A percentile compares a stretch with the other conserved stretches of the same genome.
Conservation (phyloP, 2,797 vertebrate species). For the Xiphophorus birchmanni region DNA sequence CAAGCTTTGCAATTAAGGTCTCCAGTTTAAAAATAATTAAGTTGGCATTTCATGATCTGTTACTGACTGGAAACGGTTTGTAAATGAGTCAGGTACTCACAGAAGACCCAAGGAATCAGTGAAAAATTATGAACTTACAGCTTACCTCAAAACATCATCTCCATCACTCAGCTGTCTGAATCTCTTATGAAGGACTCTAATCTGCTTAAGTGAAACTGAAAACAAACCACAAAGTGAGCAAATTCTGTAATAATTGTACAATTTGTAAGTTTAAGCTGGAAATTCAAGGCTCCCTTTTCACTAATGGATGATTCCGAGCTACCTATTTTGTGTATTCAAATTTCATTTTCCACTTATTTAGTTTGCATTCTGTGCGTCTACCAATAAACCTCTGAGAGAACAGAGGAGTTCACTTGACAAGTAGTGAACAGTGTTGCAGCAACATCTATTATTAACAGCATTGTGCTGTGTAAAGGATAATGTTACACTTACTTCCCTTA, state of each 20-base stretch:
- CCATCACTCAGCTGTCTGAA: conserved; percentile 92
- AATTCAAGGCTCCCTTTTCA: background rate
- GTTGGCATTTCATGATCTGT: no score
- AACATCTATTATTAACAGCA: conserved; percentile 47
- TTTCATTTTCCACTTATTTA: background rate
- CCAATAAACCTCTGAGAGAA: background rate
- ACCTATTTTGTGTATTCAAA: conserved; percentile 52
- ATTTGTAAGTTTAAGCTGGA: background rate
- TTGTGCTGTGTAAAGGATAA: conserved; percentile 10
- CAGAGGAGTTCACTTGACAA: background rate
- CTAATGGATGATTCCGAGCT: background rate
- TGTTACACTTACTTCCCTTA: conserved; percentile 41
- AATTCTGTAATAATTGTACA: background rate
- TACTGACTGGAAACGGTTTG: background rate
- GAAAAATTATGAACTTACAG: background rate
- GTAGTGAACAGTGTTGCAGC: background rate
- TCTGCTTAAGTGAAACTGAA: conserved; percentile 91
- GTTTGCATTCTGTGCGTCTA: background rate
- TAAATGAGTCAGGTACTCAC: background rate
- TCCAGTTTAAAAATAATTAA: conserved; percentile 1
- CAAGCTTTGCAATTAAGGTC: conserved; percentile 50
- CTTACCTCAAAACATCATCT: conserved; percentile 86
- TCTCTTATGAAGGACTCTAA: conserved; percentile 88
- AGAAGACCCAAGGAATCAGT: background rate
- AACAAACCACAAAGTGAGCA: conserved; percentile 15